A percentile compares a stretch with the other conserved stretches of the same genome.
Conservation (phyloP, 1,140 invertebrate species). For the Zaprionus ghesquierei region DNA sequence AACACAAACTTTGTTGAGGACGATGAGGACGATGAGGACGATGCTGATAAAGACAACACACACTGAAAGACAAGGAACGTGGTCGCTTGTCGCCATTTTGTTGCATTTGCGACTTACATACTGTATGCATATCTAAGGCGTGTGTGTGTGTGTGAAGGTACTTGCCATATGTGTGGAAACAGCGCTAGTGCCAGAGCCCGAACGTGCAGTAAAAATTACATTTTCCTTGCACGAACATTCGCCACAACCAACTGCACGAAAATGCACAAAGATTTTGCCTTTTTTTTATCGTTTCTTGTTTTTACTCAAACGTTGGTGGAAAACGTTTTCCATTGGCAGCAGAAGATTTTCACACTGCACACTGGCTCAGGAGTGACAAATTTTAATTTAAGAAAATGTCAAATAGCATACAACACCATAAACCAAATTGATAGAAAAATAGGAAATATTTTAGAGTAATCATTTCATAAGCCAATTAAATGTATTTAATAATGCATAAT, state of each 20-base stretch:
- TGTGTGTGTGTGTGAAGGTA: neutral
- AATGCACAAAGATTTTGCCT: slow-evolving; percentile 63
- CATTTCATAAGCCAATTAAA: too few species aligned
- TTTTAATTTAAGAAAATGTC: neutral
- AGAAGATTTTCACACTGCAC: slow-evolving; percentile 27
- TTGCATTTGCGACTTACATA: slow-evolving; percentile 74
- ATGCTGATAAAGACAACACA: slow-evolving; percentile 76
- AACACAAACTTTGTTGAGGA: slow-evolving; percentile 38
- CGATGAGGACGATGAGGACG: slow-evolving; percentile 54
- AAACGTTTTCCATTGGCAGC: slow-evolving; percentile 49
- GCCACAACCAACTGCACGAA: slow-evolving; percentile 65
- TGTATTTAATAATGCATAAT: too few species aligned
- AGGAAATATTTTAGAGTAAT: neutral
- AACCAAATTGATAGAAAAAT: neutral
- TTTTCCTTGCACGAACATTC: slow-evolving; percentile 74
- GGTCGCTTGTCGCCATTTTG: slow-evolving; percentile 72
- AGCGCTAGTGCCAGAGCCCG: slow-evolving; percentile 17
- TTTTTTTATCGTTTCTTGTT: slow-evolving; percentile 44
- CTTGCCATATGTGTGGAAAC: neutral
- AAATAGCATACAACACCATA: neutral
- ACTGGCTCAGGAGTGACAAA: slow-evolving; percentile 1
- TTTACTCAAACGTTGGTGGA: slow-evolving; percentile 29
- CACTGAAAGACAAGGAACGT: slow-evolving; percentile 47
- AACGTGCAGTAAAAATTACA: slow-evolving; percentile 76
- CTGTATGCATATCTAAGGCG: slow-evolving; percentile 53